phyloP scores from a whole-genome alignment of 2,797 vertebrate genomes.

The Hydrophis major region DNA sequence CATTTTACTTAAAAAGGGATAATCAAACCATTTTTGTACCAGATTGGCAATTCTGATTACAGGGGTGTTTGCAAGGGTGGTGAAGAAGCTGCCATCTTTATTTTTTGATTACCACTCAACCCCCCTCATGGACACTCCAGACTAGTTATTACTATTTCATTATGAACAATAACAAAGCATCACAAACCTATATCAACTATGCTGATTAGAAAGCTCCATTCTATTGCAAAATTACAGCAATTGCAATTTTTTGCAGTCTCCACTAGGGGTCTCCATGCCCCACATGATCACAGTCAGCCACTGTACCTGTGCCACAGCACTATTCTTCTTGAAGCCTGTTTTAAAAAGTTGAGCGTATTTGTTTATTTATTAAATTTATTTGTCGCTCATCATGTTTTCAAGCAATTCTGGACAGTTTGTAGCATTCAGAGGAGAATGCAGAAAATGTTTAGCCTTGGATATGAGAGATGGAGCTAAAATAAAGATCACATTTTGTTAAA shows the following conservation, averaged over 20 bases:
- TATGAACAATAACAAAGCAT: neutral
- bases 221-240: fast-evolving
- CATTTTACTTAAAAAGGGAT: neutral
- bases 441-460: neutral
- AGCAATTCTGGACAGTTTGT: neutral
- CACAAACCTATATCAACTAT: neutral
- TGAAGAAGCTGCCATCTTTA: neutral
- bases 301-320: neutral
- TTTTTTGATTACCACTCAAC: neutral
- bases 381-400: neutral
- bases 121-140: neutral
- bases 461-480: neutral
- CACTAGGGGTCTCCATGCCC: constrained; percentile 16
- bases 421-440: too few species aligned
- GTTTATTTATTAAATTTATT: neutral
- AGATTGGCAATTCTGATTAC: neutral
- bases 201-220: neutral
- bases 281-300: fast-evolving
- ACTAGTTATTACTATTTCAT: neutral
- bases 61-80: neutral
- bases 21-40: neutral
- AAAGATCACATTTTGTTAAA: neutral
- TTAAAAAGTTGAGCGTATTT: neutral
- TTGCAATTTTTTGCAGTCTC: neutral
- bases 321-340: neutral